Base-by-base conservation (phyloP, 2,113 vertebrate species). In the Oxygymnocypris stewartii region DNA sequence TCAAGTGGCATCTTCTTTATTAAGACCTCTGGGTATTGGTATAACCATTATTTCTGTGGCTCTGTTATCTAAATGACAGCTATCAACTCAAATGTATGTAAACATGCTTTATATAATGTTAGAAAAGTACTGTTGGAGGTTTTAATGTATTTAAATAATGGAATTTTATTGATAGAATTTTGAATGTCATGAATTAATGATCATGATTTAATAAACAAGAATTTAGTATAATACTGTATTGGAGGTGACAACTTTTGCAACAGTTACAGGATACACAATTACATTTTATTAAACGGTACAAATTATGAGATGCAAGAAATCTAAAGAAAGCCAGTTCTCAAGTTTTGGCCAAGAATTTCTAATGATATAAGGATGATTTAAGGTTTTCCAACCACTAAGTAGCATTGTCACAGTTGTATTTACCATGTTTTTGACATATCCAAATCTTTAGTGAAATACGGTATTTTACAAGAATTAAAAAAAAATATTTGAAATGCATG, bases 1-100 rank as follows among this genome's bases (percentile, higher is more conserved):
- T 92, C 86, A 91, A 92, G 90, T 92, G 90, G 90, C 89, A 76
- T 91, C 91, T 89, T 49, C 90, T 88, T 78, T 77, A 83, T 69
- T 85, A 28, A 51, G 37, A 63, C 82, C 59, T 82, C 85, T 11
- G 84, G 84, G 69, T 9, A 67, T 71, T 2, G 74, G 11, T 25
- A 44, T 12, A 75, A 25, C 11, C 5, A 51, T 65, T 74, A 35
- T 54, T 16, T 79, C 65, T 44, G 16, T 10, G 69, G 7, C 25
- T 61, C 65, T 40, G 31, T 54, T 65, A 31, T 20, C 12, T 74
- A 20, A 79, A 13, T 14, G 67, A 31, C 35, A 31, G 37, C 23
- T 69, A 75, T 13, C 37, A n/a, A 23, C 69, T 73, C 35, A 40
- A 11, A 35, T 73, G 10, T n/a, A 35, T 69, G 28, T 31, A 35